Evolutionary conservation across 2,113 vertebrate genomes (phyloP), one percentile per base, ranked within the genome.

Genomic region (Toxotes jaculatrix): DNA sequence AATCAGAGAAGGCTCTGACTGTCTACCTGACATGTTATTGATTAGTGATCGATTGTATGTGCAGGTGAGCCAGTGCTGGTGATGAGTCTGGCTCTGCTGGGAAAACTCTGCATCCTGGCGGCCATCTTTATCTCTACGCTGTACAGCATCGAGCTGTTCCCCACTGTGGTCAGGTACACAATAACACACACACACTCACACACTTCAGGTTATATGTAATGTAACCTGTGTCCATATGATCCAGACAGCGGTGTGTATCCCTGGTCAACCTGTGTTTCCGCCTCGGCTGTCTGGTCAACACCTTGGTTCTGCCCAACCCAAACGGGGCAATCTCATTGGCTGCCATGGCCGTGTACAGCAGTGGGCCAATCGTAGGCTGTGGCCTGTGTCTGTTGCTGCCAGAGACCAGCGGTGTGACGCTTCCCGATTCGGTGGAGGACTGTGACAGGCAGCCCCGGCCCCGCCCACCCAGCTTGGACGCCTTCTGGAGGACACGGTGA

Each of bases 61-160:
- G 17, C 66, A 95, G 95, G 76, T 47, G 77, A 86, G 0, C 90
- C 90, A 0, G 70, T 70, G 11, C 63, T 95, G 77, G 93, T 94
- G 67, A 94, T 95, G 91, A 83, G 86, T 60, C 74, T 93, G 68
- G 95, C 94, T 32, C 81, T 95, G 40, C 56, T 94, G 77, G 95
- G 94, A 8, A 95, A 95, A 62, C 90, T 95, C 40, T 94, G 95
- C 62, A 92, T 94, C 73, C 91, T 94, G 72, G 89, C 85, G 0
- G 90, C 91, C 7, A 71, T 80, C 43, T 94, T 91, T 56, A 92
- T 95, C 49, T 92, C 87, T 7, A 16, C 85, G 0, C 90, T 95
- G 42, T 95, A 95, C 82, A 77, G 88, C 82, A 95, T 95, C 0
- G 95, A 95, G 62, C 92, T 95, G 47, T 95, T 95, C 31, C 95